Percentiles rank a stretch among this genome's conserved stretches.
Evolutionary conservation across 2,888 invertebrate genomes (phyloP).

Genomic region (Parelbella ahira): DNA sequence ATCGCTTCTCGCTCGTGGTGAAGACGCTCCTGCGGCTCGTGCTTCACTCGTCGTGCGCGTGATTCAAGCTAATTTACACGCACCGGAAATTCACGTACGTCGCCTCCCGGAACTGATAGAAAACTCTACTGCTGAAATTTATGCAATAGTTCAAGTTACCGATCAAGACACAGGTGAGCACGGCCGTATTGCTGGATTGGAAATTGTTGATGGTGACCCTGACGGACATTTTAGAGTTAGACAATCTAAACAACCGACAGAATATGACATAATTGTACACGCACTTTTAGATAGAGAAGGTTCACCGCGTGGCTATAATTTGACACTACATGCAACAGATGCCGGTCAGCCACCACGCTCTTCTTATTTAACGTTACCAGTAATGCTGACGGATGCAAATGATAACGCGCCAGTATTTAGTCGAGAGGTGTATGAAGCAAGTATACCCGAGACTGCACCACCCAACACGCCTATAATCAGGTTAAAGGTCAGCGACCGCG

Average conservation of each 20-base stretch:
- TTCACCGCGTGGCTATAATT: slow-evolving; percentile 90
- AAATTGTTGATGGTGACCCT: slow-evolving; percentile 94
- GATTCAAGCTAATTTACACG: slow-evolving; percentile 90
- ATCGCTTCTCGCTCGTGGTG: slow-evolving; percentile 73
- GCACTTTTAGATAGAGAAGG: slow-evolving; percentile 88
- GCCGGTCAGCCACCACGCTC: slow-evolving; percentile 88
- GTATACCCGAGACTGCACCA: slow-evolving; percentile 93
- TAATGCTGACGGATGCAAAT: slow-evolving; percentile 89
- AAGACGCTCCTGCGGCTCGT: slow-evolving; percentile 85
- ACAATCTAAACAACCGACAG: slow-evolving; percentile 82
- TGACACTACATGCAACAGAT: slow-evolving; percentile 92
- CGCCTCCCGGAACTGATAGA: slow-evolving; percentile 90
- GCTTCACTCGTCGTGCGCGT: slow-evolving; percentile 89
- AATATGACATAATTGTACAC: slow-evolving; percentile 90
- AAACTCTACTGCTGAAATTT: slow-evolving; percentile 90
- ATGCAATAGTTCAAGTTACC: slow-evolving; percentile 91
- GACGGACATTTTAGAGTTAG: slow-evolving; percentile 92
- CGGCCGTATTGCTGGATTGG: slow-evolving; percentile 89
- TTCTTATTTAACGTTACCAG: slow-evolving; percentile 89
- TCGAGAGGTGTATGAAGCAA: slow-evolving; percentile 91
- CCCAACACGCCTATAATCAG: slow-evolving; percentile 93
- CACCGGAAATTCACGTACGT: slow-evolving; percentile 91
- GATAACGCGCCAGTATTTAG: slow-evolving; percentile 94
- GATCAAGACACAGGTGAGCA: slow-evolving; percentile 92
- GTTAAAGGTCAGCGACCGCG: slow-evolving; percentile 92